Evolutionary conservation across 2,113 vertebrate species (phyloP).

Genomic region (Psittacus erithacus): DNA sequence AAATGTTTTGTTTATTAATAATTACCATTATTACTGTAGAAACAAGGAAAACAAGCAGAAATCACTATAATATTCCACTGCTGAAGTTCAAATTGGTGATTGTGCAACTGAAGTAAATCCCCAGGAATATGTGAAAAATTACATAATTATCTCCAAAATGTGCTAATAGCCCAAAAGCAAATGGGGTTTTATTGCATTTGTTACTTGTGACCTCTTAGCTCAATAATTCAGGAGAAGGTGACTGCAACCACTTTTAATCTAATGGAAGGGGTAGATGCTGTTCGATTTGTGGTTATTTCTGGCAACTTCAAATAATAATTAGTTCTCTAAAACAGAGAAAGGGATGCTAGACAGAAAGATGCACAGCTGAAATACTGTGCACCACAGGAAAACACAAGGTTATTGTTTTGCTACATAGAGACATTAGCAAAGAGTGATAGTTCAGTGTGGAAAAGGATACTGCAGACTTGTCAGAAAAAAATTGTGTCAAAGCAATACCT

Average conservation of each 20-base stretch:
- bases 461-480: neutral
- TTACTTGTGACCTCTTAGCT: slow-evolving; percentile 22
- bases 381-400: neutral
- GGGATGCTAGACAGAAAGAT: neutral
- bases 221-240: slow-evolving; percentile 4
- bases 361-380: neutral
- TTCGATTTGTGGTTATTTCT: slow-evolving; percentile 28
- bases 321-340: slow-evolving; percentile 2
- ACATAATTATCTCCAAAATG: slow-evolving; percentile 46
- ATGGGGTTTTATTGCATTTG: slow-evolving; percentile 7
- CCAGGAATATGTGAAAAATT: slow-evolving; percentile 45
- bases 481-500: neutral
- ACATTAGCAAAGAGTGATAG: neutral
- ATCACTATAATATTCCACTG: slow-evolving; percentile 46
- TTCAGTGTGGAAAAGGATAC: neutral
- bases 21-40: slow-evolving; percentile 68
- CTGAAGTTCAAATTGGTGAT: slow-evolving; percentile 32
- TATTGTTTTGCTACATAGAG: neutral
- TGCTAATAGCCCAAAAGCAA: slow-evolving; percentile 11
- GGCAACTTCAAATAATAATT: slow-evolving; percentile 40
- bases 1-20: slow-evolving; percentile 64
- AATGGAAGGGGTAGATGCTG: slow-evolving; percentile 9
- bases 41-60: slow-evolving; percentile 59
- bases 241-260: neutral
- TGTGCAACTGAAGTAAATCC: slow-evolving; percentile 26